Percentiles rank a stretch among this genome's conserved stretches.
Conservation (phyloP, 2,888 invertebrate genomes). For the Tetranychus piercei region DNA sequence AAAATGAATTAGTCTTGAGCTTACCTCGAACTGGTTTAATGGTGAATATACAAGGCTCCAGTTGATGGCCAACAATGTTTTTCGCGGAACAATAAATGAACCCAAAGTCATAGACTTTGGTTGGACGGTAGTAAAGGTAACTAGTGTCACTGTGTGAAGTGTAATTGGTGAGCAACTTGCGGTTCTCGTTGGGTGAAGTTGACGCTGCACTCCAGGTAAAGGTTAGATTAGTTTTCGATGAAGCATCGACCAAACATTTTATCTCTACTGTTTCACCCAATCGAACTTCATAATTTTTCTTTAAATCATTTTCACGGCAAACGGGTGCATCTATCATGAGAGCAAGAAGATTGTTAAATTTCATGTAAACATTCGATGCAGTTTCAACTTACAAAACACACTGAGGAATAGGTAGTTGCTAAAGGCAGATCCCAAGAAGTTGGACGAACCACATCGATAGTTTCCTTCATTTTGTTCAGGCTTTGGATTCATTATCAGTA, state of each 20-base stretch:
- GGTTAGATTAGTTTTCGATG: background rate
- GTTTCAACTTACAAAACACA: background rate
- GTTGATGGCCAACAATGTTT: background rate
- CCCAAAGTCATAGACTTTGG: background rate
- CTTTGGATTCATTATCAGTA: background rate
- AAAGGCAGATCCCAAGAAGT: background rate
- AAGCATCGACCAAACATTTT: background rate
- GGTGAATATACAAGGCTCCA: background rate
- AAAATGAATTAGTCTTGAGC: background rate
- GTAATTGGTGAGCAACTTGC: background rate
- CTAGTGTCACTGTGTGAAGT: background rate
- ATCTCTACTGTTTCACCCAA: background rate
- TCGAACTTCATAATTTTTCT: conserved; percentile 2
- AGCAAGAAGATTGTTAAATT: too few species aligned
- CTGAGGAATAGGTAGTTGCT: background rate
- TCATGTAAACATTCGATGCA: too few species aligned
- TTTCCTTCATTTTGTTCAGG: background rate
- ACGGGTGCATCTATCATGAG: background rate
- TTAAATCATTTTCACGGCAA: background rate
- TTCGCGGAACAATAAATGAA: background rate
- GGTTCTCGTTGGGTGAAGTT: background rate
- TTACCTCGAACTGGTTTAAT: background rate
- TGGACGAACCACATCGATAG: background rate
- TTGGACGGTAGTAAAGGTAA: background rate
- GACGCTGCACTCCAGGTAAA: conserved; percentile 2